Evolutionary conservation across 2,888 invertebrate species (phyloP), one percentile per base, ranked within the genome.

Genomic region (Apamea epomidion): DNA sequence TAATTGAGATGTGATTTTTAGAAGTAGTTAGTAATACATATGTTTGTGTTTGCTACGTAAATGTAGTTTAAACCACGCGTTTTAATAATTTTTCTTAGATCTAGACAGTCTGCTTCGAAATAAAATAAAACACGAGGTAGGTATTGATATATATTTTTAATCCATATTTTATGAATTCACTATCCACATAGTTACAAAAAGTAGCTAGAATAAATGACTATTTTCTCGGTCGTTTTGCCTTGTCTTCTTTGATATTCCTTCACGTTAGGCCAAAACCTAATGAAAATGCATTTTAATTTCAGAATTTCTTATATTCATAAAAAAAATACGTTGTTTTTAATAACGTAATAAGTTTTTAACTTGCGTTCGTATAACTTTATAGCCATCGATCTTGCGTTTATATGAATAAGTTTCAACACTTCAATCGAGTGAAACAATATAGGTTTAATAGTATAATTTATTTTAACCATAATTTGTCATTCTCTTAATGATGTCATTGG

Each of bases 401-500:
- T 14, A n/a, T 73, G 5, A n/a, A n/a, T 51, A 14, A 25, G 14
- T 78, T 42, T 16, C 25, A 78, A 51, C 6, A 51, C 8, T 67
- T 58, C 6, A 16, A 64, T 82, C 7, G 12, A 64, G 16, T 64
- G 8, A n/a, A 21, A 32, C 21, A 51, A 18, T 78, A 21, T 73
- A 69, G 18, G 8, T 58, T 65, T 21, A 65, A 10, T 37, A 37
- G 37, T 25, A 6, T 37, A 65, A 51, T 21, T 58, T 82, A 83
- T 72, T 76, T 54, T 78, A 67, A 51, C 74, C 7, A 18, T 51
- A 62, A 8, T 69, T 16, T 58, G 21, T 42, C n/a, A 67, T 45
- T 74, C 25, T 58, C 12, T 12, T 18, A 82, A 81, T 82, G 75
- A 80, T 93, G 94, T 95, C 94, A 94, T 95, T 95, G 94, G 94